A percentile compares a stretch with the other conserved stretches of the same genome.
phyloP scores from a whole-genome alignment of 64 coral and sea anemone species.

The Porites lutea region DNA sequence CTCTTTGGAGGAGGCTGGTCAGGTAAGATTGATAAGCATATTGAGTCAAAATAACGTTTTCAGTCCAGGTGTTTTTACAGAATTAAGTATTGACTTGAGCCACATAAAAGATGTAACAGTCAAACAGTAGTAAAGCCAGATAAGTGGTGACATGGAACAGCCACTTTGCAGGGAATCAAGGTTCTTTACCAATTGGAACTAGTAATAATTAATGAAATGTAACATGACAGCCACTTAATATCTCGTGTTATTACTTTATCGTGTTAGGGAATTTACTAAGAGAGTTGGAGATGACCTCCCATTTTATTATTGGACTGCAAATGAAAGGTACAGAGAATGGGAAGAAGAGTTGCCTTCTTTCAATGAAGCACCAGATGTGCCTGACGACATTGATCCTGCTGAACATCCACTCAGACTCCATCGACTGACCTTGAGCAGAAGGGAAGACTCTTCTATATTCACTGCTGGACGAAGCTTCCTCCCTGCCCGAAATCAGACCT shows the following conservation, averaged over 20 bases:
- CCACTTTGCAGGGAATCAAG: too few species aligned
- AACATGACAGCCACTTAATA: not conserved
- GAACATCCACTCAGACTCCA: constrained; percentile 57
- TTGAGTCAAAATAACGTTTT: not conserved
- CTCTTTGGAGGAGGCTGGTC: constrained; percentile 43
- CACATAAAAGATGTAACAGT: too few species aligned
- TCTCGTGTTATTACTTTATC: not conserved
- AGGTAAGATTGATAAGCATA: constrained; percentile 2
- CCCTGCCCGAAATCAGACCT: constrained; percentile 43
- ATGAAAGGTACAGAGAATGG: constrained; percentile 39
- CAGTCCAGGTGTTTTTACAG: not conserved
- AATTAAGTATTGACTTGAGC: too few species aligned
- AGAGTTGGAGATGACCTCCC: constrained; percentile 16
- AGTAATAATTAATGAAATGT: not conserved
- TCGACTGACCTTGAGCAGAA: constrained; percentile 25
- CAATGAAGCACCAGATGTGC: constrained; percentile 34
- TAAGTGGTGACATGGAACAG: too few species aligned
- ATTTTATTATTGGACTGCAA: constrained; percentile 56
- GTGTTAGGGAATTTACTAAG: constrained; percentile 42
- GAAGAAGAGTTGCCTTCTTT: constrained; percentile 54
- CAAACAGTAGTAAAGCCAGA: too few species aligned
- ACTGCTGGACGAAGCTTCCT: constrained; percentile 44
- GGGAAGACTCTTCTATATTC: constrained; percentile 80
- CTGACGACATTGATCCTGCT: constrained; percentile 37
- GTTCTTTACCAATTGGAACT: too few species aligned